These are phyloP conservation scores for Acronicta aceris DNA, from an alignment of 2,888 invertebrate genomes.

Conservation along the genomic window DNA sequence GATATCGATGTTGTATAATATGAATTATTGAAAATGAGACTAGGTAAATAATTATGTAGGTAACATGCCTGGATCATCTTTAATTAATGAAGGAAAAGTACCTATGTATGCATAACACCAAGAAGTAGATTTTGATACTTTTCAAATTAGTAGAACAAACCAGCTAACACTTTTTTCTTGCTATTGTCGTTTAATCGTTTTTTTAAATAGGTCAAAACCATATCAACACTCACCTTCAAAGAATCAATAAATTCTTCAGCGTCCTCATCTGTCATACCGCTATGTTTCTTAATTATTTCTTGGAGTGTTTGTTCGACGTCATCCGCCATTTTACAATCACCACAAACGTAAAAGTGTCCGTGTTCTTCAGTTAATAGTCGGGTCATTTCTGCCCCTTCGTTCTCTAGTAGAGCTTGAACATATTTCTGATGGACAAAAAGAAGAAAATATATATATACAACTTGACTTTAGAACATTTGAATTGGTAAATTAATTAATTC, in stretches of 20 bases:
- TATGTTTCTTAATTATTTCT: constrained; percentile 91
- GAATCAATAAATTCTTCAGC: constrained; percentile 95
- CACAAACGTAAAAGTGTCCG: constrained; percentile 98
- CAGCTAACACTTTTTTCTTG: no score
- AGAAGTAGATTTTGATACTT: no score
- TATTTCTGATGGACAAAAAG: constrained; percentile 91
- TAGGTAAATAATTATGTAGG: no score
- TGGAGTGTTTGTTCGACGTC: constrained; percentile 97
- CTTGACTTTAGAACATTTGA: no score
- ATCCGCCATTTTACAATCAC: constrained; percentile 99
- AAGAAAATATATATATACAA: neutral
- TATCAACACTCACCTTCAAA: constrained; percentile 91
- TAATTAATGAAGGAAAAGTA: no score
- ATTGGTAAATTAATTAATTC: no score
- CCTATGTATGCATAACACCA: no score
- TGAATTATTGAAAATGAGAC: no score
- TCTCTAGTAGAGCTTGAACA: constrained; percentile 95
- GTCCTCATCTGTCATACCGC: constrained; percentile 92
- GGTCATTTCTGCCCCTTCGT: constrained; percentile 93
- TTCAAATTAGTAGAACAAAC: no score
- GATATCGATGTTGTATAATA: no score
- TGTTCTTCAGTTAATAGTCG: constrained; percentile 92
- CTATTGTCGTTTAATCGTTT: no score
- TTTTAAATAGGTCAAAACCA: neutral
- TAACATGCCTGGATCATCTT: no score